Evolutionary conservation across 2,888 invertebrate species (phyloP), one percentile per base, ranked within the genome.

Genomic region (Danaus chrysippus): DNA sequence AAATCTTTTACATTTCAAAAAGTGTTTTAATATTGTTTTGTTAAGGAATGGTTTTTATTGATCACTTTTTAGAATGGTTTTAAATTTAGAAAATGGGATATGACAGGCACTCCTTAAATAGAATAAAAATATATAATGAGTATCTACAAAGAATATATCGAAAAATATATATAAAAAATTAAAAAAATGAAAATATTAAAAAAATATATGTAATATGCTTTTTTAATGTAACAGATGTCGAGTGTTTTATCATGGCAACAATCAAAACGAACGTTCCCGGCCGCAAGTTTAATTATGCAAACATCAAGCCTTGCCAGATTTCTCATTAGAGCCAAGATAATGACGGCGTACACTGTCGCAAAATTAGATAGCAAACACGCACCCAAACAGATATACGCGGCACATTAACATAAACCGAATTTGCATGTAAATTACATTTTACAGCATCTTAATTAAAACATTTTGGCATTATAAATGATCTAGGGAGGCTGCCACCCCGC

Each of bases 381-480:
- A 90, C 90, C 90, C 89, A 90, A 89, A 90, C 91, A 90, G 88
- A 91, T 88, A 91, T 89, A 90, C 89, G 88, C 84, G 85, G 83
- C 83, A 86, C 91, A 91, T 91, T 91, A 91, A 91, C 91, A 91
- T 91, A 91, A 91, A 91, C 91, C 91, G 91, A 91, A 91, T 91
- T 91, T 91, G 91, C 91, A 91, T 91, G 91, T 91, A 91, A 91
- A 91, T 91, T 91, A 91, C 91, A 89, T 91, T 91, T 91, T 91
- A 91, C 91, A 91, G 91, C 91, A 87, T 91, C 91, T 91, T 91
- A 91, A 91, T 91, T 91, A 91, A 91, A 91, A 91, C 91, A 91
- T 91, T 91, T 91, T 91, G 91, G 91, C 91, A 91, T 91, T 91
- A 91, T 91, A 91, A 91, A 91, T 91, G 91, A 91, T 91, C 90